These are phyloP conservation scores for Enteromius anoplus DNA, from an alignment of 2,797 vertebrate species.

Conservation along the genomic window DNA sequence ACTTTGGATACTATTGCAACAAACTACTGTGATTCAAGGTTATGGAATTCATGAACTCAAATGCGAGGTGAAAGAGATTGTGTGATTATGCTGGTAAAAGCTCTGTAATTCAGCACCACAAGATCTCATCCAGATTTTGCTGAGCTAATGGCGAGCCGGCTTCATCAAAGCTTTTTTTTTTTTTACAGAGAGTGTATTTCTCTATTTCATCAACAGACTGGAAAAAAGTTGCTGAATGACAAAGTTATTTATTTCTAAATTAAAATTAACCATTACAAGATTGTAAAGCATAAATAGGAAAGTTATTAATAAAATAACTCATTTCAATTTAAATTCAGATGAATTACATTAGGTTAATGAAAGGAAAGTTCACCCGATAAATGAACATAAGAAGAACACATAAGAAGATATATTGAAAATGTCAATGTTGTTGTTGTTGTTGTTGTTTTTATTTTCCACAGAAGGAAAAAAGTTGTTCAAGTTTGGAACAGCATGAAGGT, in stretches of 20 bases:
- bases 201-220: neutral
- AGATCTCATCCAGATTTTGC: conserved; percentile 26
- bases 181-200: neutral
- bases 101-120: conserved; percentile 24
- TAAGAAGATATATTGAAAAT: neutral
- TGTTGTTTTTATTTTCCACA: neutral
- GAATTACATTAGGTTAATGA: neutral
- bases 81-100: conserved; percentile 11
- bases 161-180: neutral
- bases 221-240: neutral
- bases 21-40: conserved; percentile 13
- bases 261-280: neutral
- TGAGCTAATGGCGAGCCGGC: neutral
- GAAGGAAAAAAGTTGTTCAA: neutral
- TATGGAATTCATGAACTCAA: conserved; percentile 16
- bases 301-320: neutral
- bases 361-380: neutral
- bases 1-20: neutral
- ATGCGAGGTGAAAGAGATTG: neutral
- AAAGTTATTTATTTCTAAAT: neutral
- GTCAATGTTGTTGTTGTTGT: neutral
- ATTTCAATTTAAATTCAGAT: neutral
- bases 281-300: neutral
- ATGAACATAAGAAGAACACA: too few relatives aligned
- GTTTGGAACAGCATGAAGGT: neutral